phyloP scores from a whole-genome alignment of 2,888 invertebrate genomes.

The Fragum whitleyi region DNA sequence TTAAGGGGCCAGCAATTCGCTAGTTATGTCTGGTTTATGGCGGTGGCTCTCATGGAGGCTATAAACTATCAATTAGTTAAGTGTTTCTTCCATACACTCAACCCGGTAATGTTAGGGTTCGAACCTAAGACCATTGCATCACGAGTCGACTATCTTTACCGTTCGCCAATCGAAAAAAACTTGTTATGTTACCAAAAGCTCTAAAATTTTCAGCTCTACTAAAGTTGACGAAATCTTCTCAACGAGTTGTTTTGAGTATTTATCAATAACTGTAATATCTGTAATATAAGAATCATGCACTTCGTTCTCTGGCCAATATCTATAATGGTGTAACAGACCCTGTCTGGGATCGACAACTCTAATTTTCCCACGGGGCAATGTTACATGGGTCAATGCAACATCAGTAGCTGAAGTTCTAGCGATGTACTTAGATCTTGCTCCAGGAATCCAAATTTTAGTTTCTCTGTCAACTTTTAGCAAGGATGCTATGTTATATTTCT shows the following conservation, averaged over 20 bases:
- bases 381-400: not conserved
- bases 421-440: slow-evolving; percentile 8
- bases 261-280: slow-evolving; percentile 6
- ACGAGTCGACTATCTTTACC: too few relatives aligned
- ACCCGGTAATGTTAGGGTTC: too few relatives aligned
- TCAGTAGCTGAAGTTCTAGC: not conserved
- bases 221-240: not conserved
- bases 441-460: not conserved
- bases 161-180: too few relatives aligned
- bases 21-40: too few relatives aligned
- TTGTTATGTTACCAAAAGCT: too few relatives aligned
- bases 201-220: not conserved
- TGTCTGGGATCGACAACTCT: not conserved
- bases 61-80: too few relatives aligned
- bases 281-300: not conserved
- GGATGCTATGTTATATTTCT: slow-evolving; percentile 8
- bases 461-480: slow-evolving; percentile 14
- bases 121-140: too few relatives aligned
- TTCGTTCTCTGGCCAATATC: slow-evolving; percentile 8
- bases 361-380: too few relatives aligned
- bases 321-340: slow-evolving; percentile 22
- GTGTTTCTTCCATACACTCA: too few relatives aligned
- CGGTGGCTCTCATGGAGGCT: too few relatives aligned
- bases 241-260: slow-evolving; percentile 1
- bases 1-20: too few relatives aligned